Evolutionary conservation across 2,113 vertebrate species (phyloP).

Genomic region (Columba janthina): DNA sequence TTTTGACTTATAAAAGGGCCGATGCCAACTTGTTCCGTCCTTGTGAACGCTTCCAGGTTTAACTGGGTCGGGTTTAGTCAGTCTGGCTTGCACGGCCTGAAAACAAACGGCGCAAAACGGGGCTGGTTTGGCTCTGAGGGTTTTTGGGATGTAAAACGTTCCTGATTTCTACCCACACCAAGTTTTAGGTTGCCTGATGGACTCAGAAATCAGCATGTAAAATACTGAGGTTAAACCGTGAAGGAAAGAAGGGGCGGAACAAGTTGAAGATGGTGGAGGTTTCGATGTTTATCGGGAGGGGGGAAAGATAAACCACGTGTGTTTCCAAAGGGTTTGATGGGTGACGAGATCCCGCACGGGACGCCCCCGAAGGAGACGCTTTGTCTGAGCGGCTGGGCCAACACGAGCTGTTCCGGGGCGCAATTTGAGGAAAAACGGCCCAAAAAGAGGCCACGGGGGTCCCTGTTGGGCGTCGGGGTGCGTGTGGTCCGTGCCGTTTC

Average conservation of each 20-base stretch:
- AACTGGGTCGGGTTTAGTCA: not conserved
- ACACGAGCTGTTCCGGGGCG: not conserved
- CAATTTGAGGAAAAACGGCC: not conserved
- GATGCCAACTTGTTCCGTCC: not conserved
- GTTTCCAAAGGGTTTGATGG: too few species aligned
- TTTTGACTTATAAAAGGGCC: not conserved
- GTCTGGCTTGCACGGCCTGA: not conserved
- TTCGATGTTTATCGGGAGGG: accelerated
- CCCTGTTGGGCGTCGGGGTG: not conserved
- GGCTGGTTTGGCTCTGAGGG: too few species aligned
- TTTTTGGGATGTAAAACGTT: not conserved
- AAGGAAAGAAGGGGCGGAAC: not conserved
- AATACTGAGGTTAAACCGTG: not conserved
- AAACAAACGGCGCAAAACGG: not conserved
- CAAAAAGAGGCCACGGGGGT: not conserved
- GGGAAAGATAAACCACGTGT: too few species aligned
- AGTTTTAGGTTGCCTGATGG: not conserved
- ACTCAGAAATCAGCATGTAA: not conserved
- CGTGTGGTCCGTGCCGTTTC: not conserved
- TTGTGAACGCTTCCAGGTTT: not conserved
- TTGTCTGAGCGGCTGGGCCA: not conserved
- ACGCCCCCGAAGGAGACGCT: not conserved
- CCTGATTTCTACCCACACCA: not conserved
- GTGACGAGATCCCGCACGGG: too few species aligned
- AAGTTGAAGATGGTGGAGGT: not conserved